Conservation (phyloP, 1,140 invertebrate species). For the Chelonus insularis region DNA sequence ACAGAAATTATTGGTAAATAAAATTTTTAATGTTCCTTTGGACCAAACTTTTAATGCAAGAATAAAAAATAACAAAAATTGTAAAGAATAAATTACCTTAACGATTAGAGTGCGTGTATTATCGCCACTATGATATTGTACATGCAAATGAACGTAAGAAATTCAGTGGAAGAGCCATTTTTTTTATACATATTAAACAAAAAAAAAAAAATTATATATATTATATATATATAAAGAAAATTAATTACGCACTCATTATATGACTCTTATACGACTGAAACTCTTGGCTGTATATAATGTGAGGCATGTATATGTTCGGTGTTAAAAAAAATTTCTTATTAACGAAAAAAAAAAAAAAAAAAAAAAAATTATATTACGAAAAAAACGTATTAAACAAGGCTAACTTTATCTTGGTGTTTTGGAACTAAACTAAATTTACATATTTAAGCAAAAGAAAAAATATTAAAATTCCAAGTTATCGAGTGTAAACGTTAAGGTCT, state of each 20-base stretch:
- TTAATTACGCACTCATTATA: conserved; percentile 28
- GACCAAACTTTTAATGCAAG: conserved; percentile 37
- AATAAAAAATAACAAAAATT: background rate
- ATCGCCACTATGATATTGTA: background rate
- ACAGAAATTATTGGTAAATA: conserved; percentile 15
- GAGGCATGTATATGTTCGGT: too few relatives aligned
- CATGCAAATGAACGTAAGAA: conserved; percentile 12
- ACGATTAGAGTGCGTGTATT: background rate
- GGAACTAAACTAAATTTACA: conserved; percentile 56
- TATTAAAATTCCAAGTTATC: conserved; percentile 50
- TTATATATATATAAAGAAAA: too few relatives aligned
- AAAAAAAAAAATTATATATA: too few relatives aligned
- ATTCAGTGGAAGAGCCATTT: too few relatives aligned
- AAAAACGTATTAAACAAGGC: conserved; percentile 54
- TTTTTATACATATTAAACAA: too few relatives aligned
- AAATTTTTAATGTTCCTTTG: conserved; percentile 32
- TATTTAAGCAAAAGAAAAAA: conserved; percentile 42
- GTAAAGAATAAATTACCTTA: conserved; percentile 4
- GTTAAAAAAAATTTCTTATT: too few relatives aligned
- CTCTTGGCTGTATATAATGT: conserved; percentile 58
- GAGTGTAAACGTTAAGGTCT: conserved; percentile 56
- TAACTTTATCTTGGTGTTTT: conserved; percentile 58
- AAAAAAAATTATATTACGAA: conserved; percentile 50
- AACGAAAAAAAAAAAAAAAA: too few relatives aligned
- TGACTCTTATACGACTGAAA: conserved; percentile 53